Base-by-base conservation (phyloP, 2,888 invertebrate genomes). In the Caenorhabditis sp. region DNA sequence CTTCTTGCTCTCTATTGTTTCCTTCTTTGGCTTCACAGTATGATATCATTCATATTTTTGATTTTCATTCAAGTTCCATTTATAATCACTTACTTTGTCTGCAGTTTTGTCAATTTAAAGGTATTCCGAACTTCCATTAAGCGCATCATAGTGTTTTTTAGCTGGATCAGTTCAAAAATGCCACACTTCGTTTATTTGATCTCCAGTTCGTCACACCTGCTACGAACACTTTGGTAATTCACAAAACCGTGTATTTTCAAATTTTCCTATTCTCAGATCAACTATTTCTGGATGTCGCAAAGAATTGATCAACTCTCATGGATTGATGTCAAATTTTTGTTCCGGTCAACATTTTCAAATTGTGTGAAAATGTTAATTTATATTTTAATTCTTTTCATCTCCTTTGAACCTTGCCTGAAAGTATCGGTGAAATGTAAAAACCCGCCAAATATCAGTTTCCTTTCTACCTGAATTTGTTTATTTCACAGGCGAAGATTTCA, bases 181-280 rank as follows among this genome's bases (percentile, higher is more conserved):
- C 73, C 12, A 63, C 73, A 56, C 62, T 73, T 58, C 73, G 73
- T 43, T 52, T 73, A 49, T 73, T 73, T 66, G 73, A 73, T 21
- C 63, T 73, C 53, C 73, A 73, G 57, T 73, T 73, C 50, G 66
- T 73, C 57, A 73, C 73, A 56, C 73, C 73, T 25, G 66, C 65
- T 25, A 63, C 67, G 38, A 73, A 66, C 59, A 65, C 68, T 26
- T 23, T 73, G 68, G 73, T 73, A 56, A 53, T 31, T 31, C 10
- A 10, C 31, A 10, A 31, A 31, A 31, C 31, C 10, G 31, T 7
- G 10, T 31, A 31, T 31, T 31, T 31, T 31, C n/a, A n/a, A n/a
- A n/a, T n/a, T n/a, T n/a, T n/a, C n/a, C n/a, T 38, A 21, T 43
- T 59, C 63, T 52, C 64, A 72, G 72, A 67, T 72, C 1, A 62